Evolutionary conservation across 2,888 invertebrate species (phyloP).

Genomic region (Brenthis ino): DNA sequence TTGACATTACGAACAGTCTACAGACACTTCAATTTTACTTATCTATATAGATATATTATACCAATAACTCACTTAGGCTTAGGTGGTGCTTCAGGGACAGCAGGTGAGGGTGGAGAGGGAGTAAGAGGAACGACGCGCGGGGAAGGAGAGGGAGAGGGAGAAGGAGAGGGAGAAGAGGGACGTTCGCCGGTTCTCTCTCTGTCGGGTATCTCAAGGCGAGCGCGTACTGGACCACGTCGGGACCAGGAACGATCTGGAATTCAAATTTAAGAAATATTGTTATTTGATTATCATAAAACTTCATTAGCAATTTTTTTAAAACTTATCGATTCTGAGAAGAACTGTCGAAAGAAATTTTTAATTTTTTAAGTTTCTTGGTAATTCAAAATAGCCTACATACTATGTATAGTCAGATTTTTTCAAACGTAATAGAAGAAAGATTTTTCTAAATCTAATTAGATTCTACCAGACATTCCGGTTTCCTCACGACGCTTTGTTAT

Average conservation of each 20-base stretch:
- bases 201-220: constrained; percentile 92
- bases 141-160: constrained; percentile 73
- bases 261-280: not conserved
- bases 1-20: no score
- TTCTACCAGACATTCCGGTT: no score
- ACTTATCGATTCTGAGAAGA: no score
- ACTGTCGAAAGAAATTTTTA: no score
- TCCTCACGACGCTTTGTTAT: no score
- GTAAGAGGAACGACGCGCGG: constrained; percentile 72
- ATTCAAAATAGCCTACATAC: no score
- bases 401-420: no score
- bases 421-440: no score
- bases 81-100: constrained; percentile 40
- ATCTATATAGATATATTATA: not conserved
- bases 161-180: constrained; percentile 81
- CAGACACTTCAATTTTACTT: no score
- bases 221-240: constrained; percentile 87
- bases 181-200: constrained; percentile 83
- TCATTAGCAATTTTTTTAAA: no score
- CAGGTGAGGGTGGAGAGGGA: constrained; percentile 38
- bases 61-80: constrained; percentile 67
- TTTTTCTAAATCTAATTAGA: no score
- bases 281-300: not conserved
- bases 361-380: no score
- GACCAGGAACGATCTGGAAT: constrained; percentile 93